A percentile compares a stretch with the other conserved stretches of the same genome.
Evolutionary conservation across 2,888 invertebrate genomes (phyloP).

Genomic region (Rhagonycha fulva): DNA sequence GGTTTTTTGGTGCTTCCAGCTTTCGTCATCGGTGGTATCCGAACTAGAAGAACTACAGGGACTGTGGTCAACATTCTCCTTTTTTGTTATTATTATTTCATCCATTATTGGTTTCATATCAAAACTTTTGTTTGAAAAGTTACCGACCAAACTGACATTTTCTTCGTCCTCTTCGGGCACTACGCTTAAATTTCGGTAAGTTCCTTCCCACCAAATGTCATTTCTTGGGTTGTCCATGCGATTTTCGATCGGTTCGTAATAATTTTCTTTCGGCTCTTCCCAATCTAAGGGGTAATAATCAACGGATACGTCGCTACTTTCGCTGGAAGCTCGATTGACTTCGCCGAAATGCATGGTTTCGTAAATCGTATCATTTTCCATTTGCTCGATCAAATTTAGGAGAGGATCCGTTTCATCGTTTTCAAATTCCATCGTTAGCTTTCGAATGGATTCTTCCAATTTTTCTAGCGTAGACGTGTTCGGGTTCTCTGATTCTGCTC

Average conservation of each 20-base stretch:
- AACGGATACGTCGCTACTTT: slow-evolving; percentile 41
- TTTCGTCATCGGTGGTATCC: slow-evolving; percentile 11
- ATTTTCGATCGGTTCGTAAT: slow-evolving; percentile 48
- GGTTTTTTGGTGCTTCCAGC: slow-evolving; percentile 35
- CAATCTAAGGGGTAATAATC: slow-evolving; percentile 38
- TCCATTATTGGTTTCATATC: background rate
- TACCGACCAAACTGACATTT: slow-evolving; percentile 44
- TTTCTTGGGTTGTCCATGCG: background rate
- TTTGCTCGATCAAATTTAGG: slow-evolving; percentile 33
- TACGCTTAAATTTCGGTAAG: slow-evolving; percentile 53
- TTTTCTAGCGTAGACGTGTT: background rate
- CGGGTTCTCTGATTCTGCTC: background rate
- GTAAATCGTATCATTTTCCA: slow-evolving; percentile 32
- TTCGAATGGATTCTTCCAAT: background rate
- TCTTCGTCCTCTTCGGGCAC: slow-evolving; percentile 56
- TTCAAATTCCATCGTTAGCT: background rate
- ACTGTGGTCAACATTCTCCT: background rate
- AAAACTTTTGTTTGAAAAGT: slow-evolving; percentile 38
- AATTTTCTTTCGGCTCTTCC: slow-evolving; percentile 39
- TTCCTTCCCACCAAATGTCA: slow-evolving; percentile 54
- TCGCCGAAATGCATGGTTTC: slow-evolving; percentile 36
- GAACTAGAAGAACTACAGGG: slow-evolving; percentile 1
- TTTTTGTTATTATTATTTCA: background rate
- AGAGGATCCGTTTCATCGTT: slow-evolving; percentile 39
- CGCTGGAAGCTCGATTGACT: slow-evolving; percentile 43